Evolutionary conservation across 2,113 vertebrate genomes (phyloP), one percentile per base, ranked within the genome.

Genomic region (Collichthys lucidus): DNA sequence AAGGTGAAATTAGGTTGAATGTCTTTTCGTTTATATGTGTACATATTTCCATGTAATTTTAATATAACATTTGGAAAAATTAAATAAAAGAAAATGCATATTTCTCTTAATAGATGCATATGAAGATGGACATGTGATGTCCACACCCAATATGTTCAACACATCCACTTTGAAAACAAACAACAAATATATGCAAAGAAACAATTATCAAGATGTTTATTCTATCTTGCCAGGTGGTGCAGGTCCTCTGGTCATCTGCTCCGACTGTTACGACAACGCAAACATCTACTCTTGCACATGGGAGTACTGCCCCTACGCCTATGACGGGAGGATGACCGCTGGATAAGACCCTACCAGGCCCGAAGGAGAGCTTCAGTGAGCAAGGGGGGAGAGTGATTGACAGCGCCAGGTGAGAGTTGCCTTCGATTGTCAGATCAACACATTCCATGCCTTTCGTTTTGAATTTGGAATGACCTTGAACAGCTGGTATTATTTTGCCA

Each of bases 191-290:
- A 26, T 26, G 22, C 20, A 64, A 17, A 20, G 29, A 15, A 56
- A 49, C 24, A 14, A 16, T 26, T 26, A 11, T 3, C 2, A 24
- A 49, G 26, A 40, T 22, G 4, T 7, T 50, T 6, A 7, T 46
- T 50, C 29, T 65, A 3, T 82, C 4, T 64, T 31, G 0, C 17
- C 79, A 95, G 95, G 93, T 15, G 88, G 89, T 0, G 22, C 95
- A 4, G 92, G 94, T 2, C 93, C 96, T 0, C 74, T 97, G 69
- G 96, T 98, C 86, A 98, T 99, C 92, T 99, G 98, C 92, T 98
- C 98, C 0, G 98, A 99, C 88, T 99, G 98, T 88, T 99, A 99
- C 0, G 98, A 99, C 94, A 99, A 97, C 0, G 97, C 97, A 56
- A 98, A 98, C 93, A 97, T 99, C 87, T 99, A 98, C 91, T 96